Conservation (phyloP, 2,113 vertebrate species). For the Oreocharis arfaki region DNA sequence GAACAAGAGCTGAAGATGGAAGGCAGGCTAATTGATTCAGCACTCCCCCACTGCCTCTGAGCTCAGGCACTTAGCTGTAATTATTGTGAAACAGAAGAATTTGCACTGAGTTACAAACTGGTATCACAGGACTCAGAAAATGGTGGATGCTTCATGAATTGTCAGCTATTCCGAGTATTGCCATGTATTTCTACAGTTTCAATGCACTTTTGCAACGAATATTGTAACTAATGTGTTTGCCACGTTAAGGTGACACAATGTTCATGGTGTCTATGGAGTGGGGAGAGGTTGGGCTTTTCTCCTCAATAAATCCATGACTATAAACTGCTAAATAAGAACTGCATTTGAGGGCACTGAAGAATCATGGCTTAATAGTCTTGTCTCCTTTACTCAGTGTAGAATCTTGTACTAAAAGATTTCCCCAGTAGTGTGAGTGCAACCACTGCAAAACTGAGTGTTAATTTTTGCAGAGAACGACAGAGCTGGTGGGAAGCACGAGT, state of each 20-base stretch:
- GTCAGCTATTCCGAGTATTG: not conserved
- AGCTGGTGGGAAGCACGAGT: accelerated
- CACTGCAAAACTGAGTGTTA: not conserved
- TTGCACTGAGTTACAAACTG: not conserved
- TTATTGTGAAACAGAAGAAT: constrained; percentile 17
- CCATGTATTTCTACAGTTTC: not conserved
- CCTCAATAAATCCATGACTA: not conserved
- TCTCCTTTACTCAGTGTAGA: not conserved
- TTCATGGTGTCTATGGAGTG: not conserved
- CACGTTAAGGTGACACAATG: not conserved
- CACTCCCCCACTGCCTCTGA: not conserved
- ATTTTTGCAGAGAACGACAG: not conserved
- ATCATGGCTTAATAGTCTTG: not conserved
- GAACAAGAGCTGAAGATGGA: not conserved
- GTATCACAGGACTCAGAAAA: not conserved
- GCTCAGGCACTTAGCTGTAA: not conserved
- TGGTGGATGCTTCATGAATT: not conserved
- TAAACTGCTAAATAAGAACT: not conserved
- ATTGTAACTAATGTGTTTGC: not conserved
- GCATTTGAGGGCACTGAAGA: not conserved
- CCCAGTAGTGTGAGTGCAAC: not conserved
- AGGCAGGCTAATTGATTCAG: constrained; percentile 14
- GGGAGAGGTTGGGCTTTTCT: not conserved
- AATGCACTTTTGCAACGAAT: not conserved
- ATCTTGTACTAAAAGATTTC: not conserved